These are phyloP conservation scores for Pseudomyrmex dendroicus DNA, from an alignment of 1,140 invertebrate species.

Conservation along the genomic window DNA sequence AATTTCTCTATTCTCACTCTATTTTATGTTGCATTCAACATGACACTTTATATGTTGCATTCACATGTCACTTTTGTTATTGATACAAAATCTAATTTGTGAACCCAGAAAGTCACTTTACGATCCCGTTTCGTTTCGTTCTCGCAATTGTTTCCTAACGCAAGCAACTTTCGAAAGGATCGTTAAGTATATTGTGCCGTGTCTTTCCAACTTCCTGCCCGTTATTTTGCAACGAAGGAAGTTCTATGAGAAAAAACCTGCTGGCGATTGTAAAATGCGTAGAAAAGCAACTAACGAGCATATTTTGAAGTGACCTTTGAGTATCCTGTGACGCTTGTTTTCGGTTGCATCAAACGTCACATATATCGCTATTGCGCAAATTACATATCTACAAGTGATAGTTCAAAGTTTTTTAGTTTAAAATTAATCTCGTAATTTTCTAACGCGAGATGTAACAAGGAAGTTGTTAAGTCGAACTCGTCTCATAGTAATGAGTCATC, in stretches of 20 bases:
- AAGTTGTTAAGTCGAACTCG: conserved; percentile 52
- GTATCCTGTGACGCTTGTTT: background rate
- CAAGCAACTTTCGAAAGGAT: conserved; percentile 44
- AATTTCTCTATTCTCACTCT: background rate
- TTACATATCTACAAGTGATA: background rate
- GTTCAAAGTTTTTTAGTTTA: background rate
- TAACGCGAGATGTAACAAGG: background rate
- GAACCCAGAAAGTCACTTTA: conserved; percentile 3
- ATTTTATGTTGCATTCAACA: background rate
- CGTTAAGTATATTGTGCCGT: conserved; percentile 29
- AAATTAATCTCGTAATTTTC: background rate
- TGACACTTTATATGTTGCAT: background rate
- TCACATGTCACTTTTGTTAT: background rate
- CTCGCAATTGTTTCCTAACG: conserved; percentile 4
- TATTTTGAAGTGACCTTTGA: background rate
- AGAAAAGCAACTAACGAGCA: conserved; percentile 8
- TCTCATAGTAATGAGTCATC: conserved; percentile 55
- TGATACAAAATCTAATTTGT: background rate
- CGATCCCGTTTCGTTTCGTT: conserved; percentile 13
- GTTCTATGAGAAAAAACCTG: conserved; percentile 30
- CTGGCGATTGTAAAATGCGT: conserved; percentile 15
- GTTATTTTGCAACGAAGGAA: conserved; percentile 43
- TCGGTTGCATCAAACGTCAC: background rate
- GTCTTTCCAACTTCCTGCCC: conserved; percentile 48
- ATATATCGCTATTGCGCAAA: background rate